phyloP scores from a whole-genome alignment of 2,113 vertebrate genomes.

The Notarius quadriscutis region DNA sequence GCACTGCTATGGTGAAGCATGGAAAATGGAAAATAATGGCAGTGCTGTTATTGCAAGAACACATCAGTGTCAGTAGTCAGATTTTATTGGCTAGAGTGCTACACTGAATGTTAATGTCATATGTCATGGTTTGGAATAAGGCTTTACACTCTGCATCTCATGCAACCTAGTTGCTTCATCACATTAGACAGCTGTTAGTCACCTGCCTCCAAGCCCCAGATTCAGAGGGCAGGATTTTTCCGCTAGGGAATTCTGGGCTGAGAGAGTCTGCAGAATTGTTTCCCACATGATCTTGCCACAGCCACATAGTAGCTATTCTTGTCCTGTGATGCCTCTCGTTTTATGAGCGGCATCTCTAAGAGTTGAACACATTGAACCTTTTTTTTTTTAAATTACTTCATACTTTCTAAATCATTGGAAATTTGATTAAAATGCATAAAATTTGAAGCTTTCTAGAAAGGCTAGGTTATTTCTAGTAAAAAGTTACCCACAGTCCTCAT shows the following conservation, averaged over 20 bases:
- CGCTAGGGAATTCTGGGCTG: slow-evolving; percentile 41
- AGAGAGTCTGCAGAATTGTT: slow-evolving; percentile 62
- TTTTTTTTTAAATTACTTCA: not conserved
- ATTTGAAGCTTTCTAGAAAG: not conserved
- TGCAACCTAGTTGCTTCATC: slow-evolving; percentile 53
- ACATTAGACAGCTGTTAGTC: slow-evolving; percentile 54
- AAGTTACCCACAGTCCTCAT: not conserved
- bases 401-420: slow-evolving; percentile 10
- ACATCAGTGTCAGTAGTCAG: not conserved
- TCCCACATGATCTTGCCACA: slow-evolving; percentile 52
- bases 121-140: slow-evolving; percentile 37
- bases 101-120: slow-evolving; percentile 40
- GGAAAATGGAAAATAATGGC: not conserved
- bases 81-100: not conserved
- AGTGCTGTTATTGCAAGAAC: not conserved
- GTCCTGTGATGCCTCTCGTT: slow-evolving; percentile 23
- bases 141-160: slow-evolving; percentile 37
- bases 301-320: slow-evolving; percentile 35
- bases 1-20: not conserved
- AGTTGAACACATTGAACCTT: not conserved
- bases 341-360: not conserved
- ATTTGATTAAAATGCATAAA: not conserved
- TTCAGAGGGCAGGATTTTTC: slow-evolving; percentile 56
- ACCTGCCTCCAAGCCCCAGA: slow-evolving; percentile 46
- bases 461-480: not conserved